Base-by-base conservation (phyloP, 2,888 invertebrate species). In the Hypena proboscidalis region DNA sequence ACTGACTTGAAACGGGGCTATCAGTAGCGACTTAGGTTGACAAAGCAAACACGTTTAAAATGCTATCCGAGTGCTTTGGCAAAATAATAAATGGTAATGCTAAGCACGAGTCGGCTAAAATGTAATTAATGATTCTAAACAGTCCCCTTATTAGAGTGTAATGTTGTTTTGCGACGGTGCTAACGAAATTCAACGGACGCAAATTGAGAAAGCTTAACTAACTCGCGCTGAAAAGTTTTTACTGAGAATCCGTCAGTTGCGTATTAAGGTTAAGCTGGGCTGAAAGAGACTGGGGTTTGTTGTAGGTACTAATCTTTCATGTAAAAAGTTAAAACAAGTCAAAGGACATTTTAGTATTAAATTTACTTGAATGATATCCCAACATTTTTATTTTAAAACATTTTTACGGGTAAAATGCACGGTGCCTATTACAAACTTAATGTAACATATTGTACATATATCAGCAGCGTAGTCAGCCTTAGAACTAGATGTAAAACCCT, bases 81-180 rank as follows among this genome's bases (percentile, higher is more conserved):
- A 63, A 76, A 75, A 76, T 76, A 77, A 78, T 80, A 74, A 78
- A 78, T 75, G 74, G 65, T 74, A 73, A 77, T 71, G 61, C 70
- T 74, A 67, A 78, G 70, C 68, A 68, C 65, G 63, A 57, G 62
- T 55, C 59, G 51, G 59, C 72, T 72, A 54, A 71, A 75, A 72
- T 65, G 69, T 77, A 77, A 83, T 84, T 83, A 82, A 83, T 77
- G 72, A 70, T 75, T 74, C 73, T 79, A 76, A 82, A 75, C 72
- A 76, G 67, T 70, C 70, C 42, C 64, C 76, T 67, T 79, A 80
- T 81, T 78, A 72, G 57, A 68, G 68, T 70, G 71, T 78, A 72
- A 79, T 75, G 71, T 75, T 71, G 70, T 70, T 79, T 70, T 67
- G 69, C 63, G 67, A 70, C 67, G 65, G 58, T 63, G 67, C 65